Evolutionary conservation across 2,113 vertebrate genomes (phyloP), one percentile per base, ranked within the genome.

Genomic region (Kryptolebias marmoratus): DNA sequence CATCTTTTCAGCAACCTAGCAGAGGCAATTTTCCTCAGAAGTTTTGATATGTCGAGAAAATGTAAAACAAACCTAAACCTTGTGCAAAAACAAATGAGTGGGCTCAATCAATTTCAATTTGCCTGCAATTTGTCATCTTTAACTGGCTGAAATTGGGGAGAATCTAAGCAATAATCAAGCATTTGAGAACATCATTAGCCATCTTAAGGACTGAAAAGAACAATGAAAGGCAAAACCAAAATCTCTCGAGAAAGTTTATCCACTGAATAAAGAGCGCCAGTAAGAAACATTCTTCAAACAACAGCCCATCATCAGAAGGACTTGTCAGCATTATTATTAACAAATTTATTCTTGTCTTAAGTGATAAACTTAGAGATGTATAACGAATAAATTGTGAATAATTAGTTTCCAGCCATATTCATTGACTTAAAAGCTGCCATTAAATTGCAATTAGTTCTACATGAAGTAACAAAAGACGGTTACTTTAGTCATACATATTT

Each of bases 371-470:
- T 67, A 56, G 47, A 67, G 11, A 83, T 85, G 44, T 68, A 81
- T 82, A 80, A 79, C 83, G 81, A 62, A 72, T 86, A 70, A 81
- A 84, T 81, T 69, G 90, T 42, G 39, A 42, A 42, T 86, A 90
- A 88, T 86, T 88, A 75, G 58, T 75, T 79, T 75, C n/a, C 71
- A 45, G 65, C 63, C 68, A 79, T 77, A 88, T 87, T 85, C 71
- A 52, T 16, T 57, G 47, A 39, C 73, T 84, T 87, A 84, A 91
- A 88, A 83, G 44, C 59, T 79, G 82, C 83, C 79, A 91, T 91
- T 87, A 89, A 87, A 90, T 83, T 90, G 32, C 65, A 90, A 91
- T 91, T 91, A 91, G 82, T 92, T 93, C 84, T 81, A 88, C 88
- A 85, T n/a, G 61, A 89, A 73, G 65, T 67, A 86, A 83, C 82